Evolutionary conservation across 1,140 invertebrate genomes (phyloP), one percentile per base, ranked within the genome.

Genomic region (Drosophila bifasciata): DNA sequence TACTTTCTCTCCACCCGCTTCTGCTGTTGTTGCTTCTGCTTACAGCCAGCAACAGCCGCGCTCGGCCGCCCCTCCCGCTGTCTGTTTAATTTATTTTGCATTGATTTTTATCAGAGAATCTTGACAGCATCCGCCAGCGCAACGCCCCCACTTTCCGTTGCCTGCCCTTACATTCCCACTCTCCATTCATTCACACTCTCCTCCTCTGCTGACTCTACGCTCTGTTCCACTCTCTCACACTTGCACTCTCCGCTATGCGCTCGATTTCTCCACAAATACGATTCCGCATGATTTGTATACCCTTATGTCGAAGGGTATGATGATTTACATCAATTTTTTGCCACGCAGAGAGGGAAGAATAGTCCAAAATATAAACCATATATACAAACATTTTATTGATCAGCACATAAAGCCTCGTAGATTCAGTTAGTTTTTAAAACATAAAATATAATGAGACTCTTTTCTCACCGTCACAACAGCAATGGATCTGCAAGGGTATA

Each of bases 61-160:
- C 28, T 32, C 28, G 11, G 28, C 9, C 28, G 28, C 32, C 32
- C 32, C 32, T 36, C 11, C 11, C 32, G 32, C 32, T 3, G 61
- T 57, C 53, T 62, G 49, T 57, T 62, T 80, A 76, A 80, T 77
- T 74, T 67, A 73, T 70, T 81, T 85, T 85, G 68, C 81, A 85
- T 85, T 85, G 80, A 85, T 85, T 85, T 85, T 85, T 73, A 79
- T 85, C 59, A 40, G 32, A 36, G 11, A 36, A 13, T 36, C 32
- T 36, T 36, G 32, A 36, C 61, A 75, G 71, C 61, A 58, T 75
- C 71, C 53, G 43, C 41, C 58, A 52, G 28, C 50, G 7, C 55
- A 36, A 36, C 32, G 11, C 32, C 32, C 32, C 32, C 32, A 36
- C 32, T 36, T 36, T 36, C 11, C 3, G 4, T 11, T 5, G 32